Evolutionary conservation across 2,797 vertebrate genomes (phyloP), one percentile per base, ranked within the genome.

Genomic region (Choloepus didactylus): DNA sequence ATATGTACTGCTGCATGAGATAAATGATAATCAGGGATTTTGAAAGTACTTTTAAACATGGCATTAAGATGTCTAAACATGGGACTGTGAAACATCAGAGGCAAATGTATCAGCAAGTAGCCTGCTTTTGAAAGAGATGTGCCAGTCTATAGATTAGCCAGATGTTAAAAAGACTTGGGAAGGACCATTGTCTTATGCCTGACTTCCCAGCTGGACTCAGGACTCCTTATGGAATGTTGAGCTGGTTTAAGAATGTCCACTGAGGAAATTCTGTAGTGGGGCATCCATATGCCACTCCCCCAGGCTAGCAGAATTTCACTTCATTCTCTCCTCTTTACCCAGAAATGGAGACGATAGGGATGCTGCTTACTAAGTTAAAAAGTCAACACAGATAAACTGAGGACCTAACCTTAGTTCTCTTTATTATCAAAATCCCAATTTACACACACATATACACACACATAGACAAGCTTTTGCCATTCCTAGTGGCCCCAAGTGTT

Each of bases 11-110:
- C 82, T 95, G 60, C 95, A 76, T 75, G 27, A 56, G 96, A 98
- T 96, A 98, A 98, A 98, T 94, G 97, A 97, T 93, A 97, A 27
- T 87, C 5, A 7, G 70, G 83, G 54, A 72, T 90, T 97, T 85
- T 83, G 46, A 89, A 96, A 87, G 75, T 62, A 89, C 72, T 87
- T 83, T 95, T 97, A 94, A 93, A 89, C 67, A 38, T 1, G 49
- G 93, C 15, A 19, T 79, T 75, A 89, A 87, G 96, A 96, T 93
- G 95, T 85, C 89, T 80, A 91, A 96, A 95, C 25, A 0, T 38
- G 69, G 66, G 76, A 25, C 80, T 51, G 31, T 18, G 49, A 54
- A 44, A 31, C 10, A 31, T n/a, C 16, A 38, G 83, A 95, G 62
- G 80, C 44, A 82, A 94, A 75, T 0, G 51, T 89, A 21, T 89